Percentiles rank a stretch among this genome's conserved stretches.
Evolutionary conservation across 2,888 invertebrate species (phyloP).

Genomic region (Bruchidius siliquastri): DNA sequence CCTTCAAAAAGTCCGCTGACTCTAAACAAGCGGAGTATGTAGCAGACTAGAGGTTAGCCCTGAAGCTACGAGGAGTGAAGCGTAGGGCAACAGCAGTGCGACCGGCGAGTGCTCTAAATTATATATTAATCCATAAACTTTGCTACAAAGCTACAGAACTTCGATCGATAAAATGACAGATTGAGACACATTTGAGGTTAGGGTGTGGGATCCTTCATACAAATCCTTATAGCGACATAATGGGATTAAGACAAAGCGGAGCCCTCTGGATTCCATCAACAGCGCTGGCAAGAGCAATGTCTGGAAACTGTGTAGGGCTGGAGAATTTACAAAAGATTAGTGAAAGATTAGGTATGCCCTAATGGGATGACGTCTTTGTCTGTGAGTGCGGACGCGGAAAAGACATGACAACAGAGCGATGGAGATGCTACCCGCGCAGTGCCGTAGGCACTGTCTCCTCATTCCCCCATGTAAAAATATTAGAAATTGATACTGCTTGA

Average conservation of each 20-base stretch:
- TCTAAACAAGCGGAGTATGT: too few species aligned
- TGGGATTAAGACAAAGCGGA: neutral
- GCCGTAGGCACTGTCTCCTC: neutral
- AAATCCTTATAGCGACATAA: neutral
- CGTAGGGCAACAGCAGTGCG: too few species aligned
- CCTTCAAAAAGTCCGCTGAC: too few species aligned
- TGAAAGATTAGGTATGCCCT: neutral
- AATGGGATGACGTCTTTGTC: neutral
- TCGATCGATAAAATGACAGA: neutral
- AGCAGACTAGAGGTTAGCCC: too few species aligned
- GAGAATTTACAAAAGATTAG: neutral
- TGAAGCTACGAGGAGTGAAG: too few species aligned
- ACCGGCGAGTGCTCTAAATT: too few species aligned
- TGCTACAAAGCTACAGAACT: too few species aligned
- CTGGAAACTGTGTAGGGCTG: neutral
- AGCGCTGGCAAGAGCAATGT: neutral
- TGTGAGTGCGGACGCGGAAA: neutral
- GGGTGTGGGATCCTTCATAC: neutral
- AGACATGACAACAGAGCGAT: neutral
- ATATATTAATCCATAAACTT: too few species aligned
- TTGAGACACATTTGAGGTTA: neutral
- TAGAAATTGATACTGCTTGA: too few species aligned
- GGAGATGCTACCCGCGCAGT: neutral
- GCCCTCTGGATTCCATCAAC: neutral
- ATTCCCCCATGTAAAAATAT: too few species aligned